phyloP scores from a whole-genome alignment of 2,113 vertebrate species.

The Gopherus flavomarginatus region DNA sequence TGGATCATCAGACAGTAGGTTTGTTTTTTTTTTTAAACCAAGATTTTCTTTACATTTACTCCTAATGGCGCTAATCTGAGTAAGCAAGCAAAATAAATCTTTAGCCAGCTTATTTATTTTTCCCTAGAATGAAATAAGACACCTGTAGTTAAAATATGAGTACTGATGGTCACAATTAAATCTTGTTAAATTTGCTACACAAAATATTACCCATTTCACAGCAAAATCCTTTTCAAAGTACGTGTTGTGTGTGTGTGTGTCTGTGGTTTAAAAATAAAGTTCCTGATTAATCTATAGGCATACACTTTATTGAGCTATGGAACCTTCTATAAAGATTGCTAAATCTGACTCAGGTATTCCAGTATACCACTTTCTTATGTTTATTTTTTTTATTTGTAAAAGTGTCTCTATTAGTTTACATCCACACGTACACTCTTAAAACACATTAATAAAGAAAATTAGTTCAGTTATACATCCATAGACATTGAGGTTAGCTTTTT shows the following conservation, averaged over 20 bases:
- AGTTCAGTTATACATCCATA: neutral
- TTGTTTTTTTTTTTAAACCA: neutral
- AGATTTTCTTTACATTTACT: neutral
- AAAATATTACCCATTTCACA: neutral
- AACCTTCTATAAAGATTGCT: neutral
- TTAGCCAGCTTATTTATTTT: neutral
- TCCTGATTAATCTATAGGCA: neutral
- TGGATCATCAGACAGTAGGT: neutral
- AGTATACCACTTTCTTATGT: neutral
- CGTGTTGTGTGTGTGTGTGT: neutral
- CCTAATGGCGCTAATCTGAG: neutral
- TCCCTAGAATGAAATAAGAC: neutral
- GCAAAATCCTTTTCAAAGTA: neutral
- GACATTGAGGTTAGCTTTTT: neutral
- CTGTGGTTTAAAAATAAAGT: neutral
- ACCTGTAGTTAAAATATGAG: neutral
- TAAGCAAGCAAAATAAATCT: neutral
- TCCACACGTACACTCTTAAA: neutral
- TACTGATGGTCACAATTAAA: neutral
- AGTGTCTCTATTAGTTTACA: neutral
- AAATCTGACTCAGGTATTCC: neutral
- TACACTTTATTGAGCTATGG: neutral
- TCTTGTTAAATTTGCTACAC: neutral
- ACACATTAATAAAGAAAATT: neutral
- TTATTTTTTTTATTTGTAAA: neutral